Conservation (phyloP, 2,113 vertebrate species). For the Hippocampus barbouri region DNA sequence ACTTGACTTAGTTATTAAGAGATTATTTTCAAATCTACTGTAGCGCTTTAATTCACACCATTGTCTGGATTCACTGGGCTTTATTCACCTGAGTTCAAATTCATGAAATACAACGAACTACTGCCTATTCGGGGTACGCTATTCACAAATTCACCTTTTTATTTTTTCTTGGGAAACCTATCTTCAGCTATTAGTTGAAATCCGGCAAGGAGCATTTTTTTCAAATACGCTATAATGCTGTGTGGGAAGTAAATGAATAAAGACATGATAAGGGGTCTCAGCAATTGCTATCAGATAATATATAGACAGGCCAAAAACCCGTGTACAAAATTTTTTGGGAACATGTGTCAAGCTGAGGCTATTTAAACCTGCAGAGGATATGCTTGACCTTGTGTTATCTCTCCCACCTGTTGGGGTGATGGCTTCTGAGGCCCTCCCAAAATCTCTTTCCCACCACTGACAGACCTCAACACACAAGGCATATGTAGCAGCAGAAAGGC, state of each 20-base stretch:
- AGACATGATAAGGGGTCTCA: neutral
- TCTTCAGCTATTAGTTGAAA: too few relatives aligned
- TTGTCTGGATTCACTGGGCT: too few relatives aligned
- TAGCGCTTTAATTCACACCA: too few relatives aligned
- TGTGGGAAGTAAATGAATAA: neutral
- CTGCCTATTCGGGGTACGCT: too few relatives aligned
- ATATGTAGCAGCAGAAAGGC: conserved; percentile 54
- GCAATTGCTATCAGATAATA: neutral
- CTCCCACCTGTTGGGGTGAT: conserved; percentile 44
- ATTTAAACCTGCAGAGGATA: conserved; percentile 18
- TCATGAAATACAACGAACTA: too few relatives aligned
- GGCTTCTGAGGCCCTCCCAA: conserved; percentile 22
- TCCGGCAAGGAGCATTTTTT: neutral
- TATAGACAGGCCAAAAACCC: neutral
- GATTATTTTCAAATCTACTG: neutral
- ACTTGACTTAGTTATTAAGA: neutral
- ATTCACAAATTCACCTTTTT: too few relatives aligned
- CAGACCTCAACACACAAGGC: conserved; percentile 24
- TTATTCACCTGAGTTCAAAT: too few relatives aligned
- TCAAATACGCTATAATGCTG: neutral
- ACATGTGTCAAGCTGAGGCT: neutral
- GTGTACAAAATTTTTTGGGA: neutral
- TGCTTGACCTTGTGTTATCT: conserved; percentile 24
- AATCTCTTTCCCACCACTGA: conserved; percentile 45
- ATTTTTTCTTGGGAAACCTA: too few relatives aligned